Evolutionary conservation across 37 sponge, comb jelly and placozoan genomes (phyloP).

Genomic region (Dysidea cf. avara): DNA sequence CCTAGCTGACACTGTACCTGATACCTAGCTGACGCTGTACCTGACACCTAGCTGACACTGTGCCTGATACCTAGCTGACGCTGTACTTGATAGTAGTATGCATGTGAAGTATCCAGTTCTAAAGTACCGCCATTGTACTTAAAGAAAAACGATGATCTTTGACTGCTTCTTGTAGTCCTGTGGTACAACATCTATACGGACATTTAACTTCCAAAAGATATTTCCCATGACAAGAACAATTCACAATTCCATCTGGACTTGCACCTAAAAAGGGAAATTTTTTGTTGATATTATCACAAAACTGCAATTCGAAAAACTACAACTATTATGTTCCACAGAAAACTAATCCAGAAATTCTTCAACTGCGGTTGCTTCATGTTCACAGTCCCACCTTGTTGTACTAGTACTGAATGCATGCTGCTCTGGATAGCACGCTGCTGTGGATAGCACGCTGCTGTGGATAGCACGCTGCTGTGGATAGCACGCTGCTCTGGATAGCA

Average conservation of each 20-base stretch:
- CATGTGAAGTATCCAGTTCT: background rate
- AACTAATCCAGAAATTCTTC: background rate
- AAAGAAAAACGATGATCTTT: too few relatives aligned
- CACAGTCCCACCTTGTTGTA: background rate
- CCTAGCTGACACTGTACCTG: too few relatives aligned
- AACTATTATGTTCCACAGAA: background rate
- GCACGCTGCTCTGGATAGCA: background rate
- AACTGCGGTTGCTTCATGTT: background rate
- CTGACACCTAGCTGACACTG: too few relatives aligned
- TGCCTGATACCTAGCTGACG: conserved; percentile 29
- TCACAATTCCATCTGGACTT: conserved; percentile 36
- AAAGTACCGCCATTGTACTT: background rate
- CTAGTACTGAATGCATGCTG: too few relatives aligned
- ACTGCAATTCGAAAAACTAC: too few relatives aligned
- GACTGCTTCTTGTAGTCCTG: too few relatives aligned
- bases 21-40: too few relatives aligned
- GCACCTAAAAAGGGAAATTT: conserved; percentile 48
- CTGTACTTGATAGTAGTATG: conserved; percentile 47
- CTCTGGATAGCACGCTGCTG: too few relatives aligned
- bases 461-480: too few relatives aligned
- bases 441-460: too few relatives aligned
- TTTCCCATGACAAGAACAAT: conserved; percentile 54
- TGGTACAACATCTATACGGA: background rate
- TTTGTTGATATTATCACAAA: conserved; percentile 27
- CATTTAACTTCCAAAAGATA: conserved; percentile 33